Conservation (phyloP, 2,797 vertebrate species). For the Acanthurus tractus region DNA sequence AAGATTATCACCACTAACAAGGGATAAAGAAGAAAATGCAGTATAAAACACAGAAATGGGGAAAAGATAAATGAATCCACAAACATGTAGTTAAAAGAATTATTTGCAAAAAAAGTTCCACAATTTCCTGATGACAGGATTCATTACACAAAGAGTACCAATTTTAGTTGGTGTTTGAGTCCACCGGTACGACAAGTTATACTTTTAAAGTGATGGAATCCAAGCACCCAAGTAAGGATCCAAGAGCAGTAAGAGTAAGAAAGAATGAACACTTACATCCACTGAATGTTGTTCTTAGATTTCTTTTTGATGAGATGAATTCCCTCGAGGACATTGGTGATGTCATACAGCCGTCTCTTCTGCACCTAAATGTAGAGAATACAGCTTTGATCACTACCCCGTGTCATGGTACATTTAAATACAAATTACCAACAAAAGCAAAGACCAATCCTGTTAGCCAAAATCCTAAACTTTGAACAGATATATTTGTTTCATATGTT, state of each 20-base stretch:
- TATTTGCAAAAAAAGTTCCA: no score
- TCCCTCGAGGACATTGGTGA: conserved; percentile 97
- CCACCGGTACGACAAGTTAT: no score
- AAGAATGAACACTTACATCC: conserved; percentile 91
- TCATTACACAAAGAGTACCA: background rate
- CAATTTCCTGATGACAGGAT: background rate
- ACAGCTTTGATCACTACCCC: background rate
- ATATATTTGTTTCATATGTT: background rate
- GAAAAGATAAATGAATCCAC: background rate
- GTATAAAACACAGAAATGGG: background rate
- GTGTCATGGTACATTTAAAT: background rate
- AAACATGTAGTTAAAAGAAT: background rate
- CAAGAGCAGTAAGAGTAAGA: background rate
- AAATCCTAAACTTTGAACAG: background rate
- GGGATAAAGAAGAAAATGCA: background rate
- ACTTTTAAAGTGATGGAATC: no score
- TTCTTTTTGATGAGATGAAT: conserved; percentile 99
- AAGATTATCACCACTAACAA: no score
- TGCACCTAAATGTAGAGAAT: conserved; percentile 85
- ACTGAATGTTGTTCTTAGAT: conserved; percentile 99
- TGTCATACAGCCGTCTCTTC: conserved; percentile 97
- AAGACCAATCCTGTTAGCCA: background rate
- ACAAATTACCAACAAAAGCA: background rate
- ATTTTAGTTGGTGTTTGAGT: background rate
- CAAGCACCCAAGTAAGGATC: no score